Conservation (phyloP, 2,113 vertebrate species). For the Thomomys bottae region DNA sequence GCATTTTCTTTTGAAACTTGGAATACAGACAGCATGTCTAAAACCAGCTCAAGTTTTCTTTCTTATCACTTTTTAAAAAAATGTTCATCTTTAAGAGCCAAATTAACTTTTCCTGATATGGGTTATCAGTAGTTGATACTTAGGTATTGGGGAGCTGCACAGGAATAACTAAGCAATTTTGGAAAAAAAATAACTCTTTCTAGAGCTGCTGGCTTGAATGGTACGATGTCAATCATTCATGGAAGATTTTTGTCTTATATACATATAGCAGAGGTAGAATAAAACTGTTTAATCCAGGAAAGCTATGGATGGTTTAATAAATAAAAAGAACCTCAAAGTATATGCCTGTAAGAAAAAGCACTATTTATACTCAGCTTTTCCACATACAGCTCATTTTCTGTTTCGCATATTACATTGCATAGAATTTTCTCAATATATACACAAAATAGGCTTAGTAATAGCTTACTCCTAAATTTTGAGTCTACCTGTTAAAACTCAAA, state of each 20-base stretch:
- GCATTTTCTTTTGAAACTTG: conserved; percentile 81
- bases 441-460: background rate
- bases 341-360: conserved; percentile 80
- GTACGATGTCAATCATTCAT: conserved; percentile 78
- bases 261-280: conserved; percentile 65
- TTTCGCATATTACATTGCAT: conserved; percentile 58
- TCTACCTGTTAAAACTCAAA: background rate
- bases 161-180: conserved; percentile 77
- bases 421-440: background rate
- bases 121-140: conserved; percentile 73
- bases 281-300: conserved; percentile 80
- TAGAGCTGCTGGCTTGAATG: conserved; percentile 70
- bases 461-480: background rate
- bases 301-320: conserved; percentile 81
- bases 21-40: conserved; percentile 83
- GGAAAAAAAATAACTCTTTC: conserved; percentile 68
- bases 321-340: conserved; percentile 79
- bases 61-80: conserved; percentile 79
- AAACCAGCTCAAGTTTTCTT: conserved; percentile 67
- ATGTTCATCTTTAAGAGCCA: conserved; percentile 62
- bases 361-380: conserved; percentile 78
- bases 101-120: conserved; percentile 81
- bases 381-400: conserved; percentile 75
- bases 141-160: conserved; percentile 63
- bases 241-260: conserved; percentile 76